These are phyloP conservation scores for Holothuria scabra DNA, from an alignment of 53 echinoderm and acorn worm genomes.

Conservation along the genomic window DNA sequence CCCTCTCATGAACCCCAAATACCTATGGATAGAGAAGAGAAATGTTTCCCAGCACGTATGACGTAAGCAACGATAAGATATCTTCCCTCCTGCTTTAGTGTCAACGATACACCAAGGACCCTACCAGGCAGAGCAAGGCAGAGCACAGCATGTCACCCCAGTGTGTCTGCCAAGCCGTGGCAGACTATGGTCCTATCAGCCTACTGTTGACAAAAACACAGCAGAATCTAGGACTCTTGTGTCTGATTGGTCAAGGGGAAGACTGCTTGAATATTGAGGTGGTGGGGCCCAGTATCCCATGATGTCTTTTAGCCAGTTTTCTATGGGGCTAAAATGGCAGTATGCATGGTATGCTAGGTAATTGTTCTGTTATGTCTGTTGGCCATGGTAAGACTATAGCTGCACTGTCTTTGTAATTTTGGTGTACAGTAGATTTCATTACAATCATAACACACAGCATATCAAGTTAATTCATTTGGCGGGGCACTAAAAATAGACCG, in stretches of 20 bases:
- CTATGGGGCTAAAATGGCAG: conserved; percentile 22
- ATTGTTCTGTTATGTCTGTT: conserved; percentile 41
- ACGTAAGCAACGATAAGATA: conserved; percentile 42
- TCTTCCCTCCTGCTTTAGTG: conserved; percentile 33
- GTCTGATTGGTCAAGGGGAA: not conserved
- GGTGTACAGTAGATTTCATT: conserved; percentile 3
- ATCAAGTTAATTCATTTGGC: conserved; percentile 30
- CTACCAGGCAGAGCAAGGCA: conserved; percentile 31
- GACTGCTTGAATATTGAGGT: not conserved
- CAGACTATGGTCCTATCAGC: not conserved
- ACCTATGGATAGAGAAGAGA: conserved; percentile 29
- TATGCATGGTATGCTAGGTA: conserved; percentile 37
- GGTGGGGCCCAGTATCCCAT: conserved; percentile 7
- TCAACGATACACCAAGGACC: conserved; percentile 40
- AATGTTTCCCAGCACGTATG: conserved; percentile 47
- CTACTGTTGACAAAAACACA: not conserved
- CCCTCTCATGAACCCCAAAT: conserved; percentile 36
- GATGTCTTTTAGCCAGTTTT: not conserved
- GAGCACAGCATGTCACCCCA: conserved; percentile 33
- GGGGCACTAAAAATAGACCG: conserved; percentile 19
- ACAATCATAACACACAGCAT: conserved; percentile 10
- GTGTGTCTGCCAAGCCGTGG: conserved; percentile 17
- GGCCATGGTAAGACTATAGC: conserved; percentile 18
- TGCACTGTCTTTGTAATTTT: not conserved
- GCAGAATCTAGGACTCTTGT: conserved; percentile 1